Conservation (phyloP, 2,888 invertebrate species). For the Rosalia funebris region DNA sequence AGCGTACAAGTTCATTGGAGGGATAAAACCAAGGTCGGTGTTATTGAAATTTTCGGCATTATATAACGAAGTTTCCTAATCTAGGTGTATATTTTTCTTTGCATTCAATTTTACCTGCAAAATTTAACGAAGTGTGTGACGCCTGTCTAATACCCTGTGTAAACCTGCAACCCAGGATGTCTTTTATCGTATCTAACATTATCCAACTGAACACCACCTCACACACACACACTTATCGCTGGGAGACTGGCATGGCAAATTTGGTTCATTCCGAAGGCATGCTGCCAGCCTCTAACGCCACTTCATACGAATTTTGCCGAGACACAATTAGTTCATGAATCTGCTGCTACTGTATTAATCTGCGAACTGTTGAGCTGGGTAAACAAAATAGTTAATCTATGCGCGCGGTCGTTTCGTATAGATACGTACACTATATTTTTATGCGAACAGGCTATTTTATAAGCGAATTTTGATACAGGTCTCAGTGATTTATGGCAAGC, state of each 20-base stretch:
- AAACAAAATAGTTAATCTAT: slow-evolving; percentile 8
- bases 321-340: slow-evolving; percentile 26
- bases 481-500: no score
- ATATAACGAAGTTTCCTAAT: no score
- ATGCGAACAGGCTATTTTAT: no score
- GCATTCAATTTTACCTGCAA: slow-evolving; percentile 9
- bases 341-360: slow-evolving; percentile 2
- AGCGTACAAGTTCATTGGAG: no score
- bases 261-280: slow-evolving; percentile 24
- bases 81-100: not conserved
- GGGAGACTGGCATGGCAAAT: slow-evolving; percentile 25
- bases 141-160: slow-evolving; percentile 23
- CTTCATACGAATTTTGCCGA: slow-evolving; percentile 24
- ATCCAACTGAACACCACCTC: slow-evolving; percentile 47
- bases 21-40: no score
- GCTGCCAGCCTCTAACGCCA: slow-evolving; percentile 25
- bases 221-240: slow-evolving; percentile 31
- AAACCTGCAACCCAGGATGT: slow-evolving; percentile 57
- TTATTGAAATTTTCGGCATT: no score
- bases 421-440: not conserved
- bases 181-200: slow-evolving; percentile 61
- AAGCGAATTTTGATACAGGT: no score
- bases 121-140: slow-evolving; percentile 6
- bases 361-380: slow-evolving; percentile 6
- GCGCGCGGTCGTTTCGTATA: not conserved